A percentile compares a stretch with the other conserved stretches of the same genome.
phyloP scores from a whole-genome alignment of 2,888 invertebrate species.

The Epirrita christyi region DNA sequence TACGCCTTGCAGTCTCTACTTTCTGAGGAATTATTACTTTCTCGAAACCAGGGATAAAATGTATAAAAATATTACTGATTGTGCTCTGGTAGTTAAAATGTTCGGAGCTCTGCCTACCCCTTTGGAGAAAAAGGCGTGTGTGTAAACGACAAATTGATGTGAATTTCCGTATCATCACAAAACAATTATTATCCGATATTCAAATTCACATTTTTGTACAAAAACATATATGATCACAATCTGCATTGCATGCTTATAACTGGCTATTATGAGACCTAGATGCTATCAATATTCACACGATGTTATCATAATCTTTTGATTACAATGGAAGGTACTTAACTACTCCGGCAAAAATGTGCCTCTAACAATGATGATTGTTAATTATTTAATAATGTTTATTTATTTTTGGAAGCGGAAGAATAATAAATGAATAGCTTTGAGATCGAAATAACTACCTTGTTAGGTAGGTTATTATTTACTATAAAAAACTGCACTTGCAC shows the following conservation, averaged over 20 bases:
- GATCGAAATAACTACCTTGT: not conserved
- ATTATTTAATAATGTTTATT: not conserved
- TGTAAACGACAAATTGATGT: slow-evolving; percentile 14
- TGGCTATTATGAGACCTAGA: slow-evolving; percentile 28
- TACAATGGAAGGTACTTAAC: slow-evolving; percentile 29
- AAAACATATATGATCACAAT: slow-evolving; percentile 31
- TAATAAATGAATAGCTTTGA: not conserved
- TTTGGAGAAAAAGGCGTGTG: too few species aligned
- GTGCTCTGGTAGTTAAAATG: too few species aligned
- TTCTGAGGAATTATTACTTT: too few species aligned
- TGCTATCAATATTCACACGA: slow-evolving; percentile 37
- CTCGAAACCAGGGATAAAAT: too few species aligned
- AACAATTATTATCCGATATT: slow-evolving; percentile 23
- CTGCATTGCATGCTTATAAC: slow-evolving; percentile 33
- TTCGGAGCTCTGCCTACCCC: too few species aligned
- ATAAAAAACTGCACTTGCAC: too few species aligned
- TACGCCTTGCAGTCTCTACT: too few species aligned
- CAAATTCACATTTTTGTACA: slow-evolving; percentile 23
- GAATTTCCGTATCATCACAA: slow-evolving; percentile 23
- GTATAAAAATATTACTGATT: too few species aligned
- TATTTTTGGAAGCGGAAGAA: not conserved
- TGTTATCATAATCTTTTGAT: slow-evolving; percentile 27
- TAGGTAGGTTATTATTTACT: too few species aligned
- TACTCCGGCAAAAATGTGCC: slow-evolving; percentile 1
- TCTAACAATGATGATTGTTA: slow-evolving; percentile 7